Percentiles rank a stretch among this genome's conserved stretches.
These are phyloP conservation scores for Alethe diademata DNA, from an alignment of 2,113 vertebrate species.

Conservation along the genomic window DNA sequence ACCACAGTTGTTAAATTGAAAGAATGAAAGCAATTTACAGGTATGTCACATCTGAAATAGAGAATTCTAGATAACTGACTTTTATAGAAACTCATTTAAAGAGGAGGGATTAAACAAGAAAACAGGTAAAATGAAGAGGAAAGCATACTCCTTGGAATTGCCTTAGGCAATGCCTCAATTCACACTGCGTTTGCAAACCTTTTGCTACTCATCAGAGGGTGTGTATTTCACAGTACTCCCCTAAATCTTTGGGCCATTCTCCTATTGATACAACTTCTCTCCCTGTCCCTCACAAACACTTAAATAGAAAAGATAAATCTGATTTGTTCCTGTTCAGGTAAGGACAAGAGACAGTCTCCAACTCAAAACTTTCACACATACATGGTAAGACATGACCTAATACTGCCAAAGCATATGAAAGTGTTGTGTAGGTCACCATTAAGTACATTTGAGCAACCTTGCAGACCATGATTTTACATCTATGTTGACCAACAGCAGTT, in stretches of 20 bases:
- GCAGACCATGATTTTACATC: background rate
- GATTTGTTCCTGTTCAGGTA: background rate
- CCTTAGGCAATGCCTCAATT: background rate
- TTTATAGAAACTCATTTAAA: background rate
- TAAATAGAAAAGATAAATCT: background rate
- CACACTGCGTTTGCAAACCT: background rate
- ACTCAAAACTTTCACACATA: background rate
- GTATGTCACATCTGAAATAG: background rate
- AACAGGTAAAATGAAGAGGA: background rate
- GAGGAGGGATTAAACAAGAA: background rate
- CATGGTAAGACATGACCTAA: background rate
- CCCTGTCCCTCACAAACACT: rapidly evolving
- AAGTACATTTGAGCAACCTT: background rate
- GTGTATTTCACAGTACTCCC: rapidly evolving
- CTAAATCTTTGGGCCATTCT: background rate
- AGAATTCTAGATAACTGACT: background rate
- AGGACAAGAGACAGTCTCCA: background rate
- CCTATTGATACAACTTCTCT: background rate
- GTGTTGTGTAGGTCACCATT: background rate
- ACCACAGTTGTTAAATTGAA: background rate
- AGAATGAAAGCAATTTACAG: background rate
- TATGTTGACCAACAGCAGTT: background rate
- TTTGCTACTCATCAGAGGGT: background rate
- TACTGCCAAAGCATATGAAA: background rate
- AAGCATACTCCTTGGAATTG: background rate